A percentile compares a stretch with the other conserved stretches of the same genome.
These are phyloP conservation scores for Achroia grisella DNA, from an alignment of 1,140 invertebrate genomes.

Conservation along the genomic window DNA sequence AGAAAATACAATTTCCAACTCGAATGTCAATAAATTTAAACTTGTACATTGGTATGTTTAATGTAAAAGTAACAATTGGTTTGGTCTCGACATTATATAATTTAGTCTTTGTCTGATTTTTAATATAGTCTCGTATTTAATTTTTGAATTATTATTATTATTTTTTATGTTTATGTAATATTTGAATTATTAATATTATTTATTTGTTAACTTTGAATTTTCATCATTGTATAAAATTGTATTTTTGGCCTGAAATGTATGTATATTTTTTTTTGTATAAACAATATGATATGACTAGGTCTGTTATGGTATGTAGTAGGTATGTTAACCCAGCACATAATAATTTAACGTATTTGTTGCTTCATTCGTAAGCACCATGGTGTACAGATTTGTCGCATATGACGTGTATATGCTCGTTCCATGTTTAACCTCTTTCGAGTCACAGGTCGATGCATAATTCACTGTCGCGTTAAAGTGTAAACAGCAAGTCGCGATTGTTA, in stretches of 20 bases:
- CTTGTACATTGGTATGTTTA: constrained; percentile 27
- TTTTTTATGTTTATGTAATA: not conserved
- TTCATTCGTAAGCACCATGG: too few relatives aligned
- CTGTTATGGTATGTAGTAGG: too few relatives aligned
- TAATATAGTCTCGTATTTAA: not conserved
- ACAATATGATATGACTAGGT: too few relatives aligned
- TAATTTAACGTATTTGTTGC: too few relatives aligned
- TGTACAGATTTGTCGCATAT: too few relatives aligned
- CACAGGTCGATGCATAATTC: constrained; percentile 19
- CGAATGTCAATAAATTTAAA: constrained; percentile 56
- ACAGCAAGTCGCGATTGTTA: constrained; percentile 51
- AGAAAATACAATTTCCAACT: constrained; percentile 66
- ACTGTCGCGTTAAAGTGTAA: constrained; percentile 32
- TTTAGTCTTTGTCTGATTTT: not conserved
- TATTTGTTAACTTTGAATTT: not conserved
- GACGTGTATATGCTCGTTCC: too few relatives aligned
- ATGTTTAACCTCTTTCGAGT: too few relatives aligned
- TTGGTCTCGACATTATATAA: constrained; percentile 2
- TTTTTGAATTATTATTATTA: not conserved
- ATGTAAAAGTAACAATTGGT: constrained; percentile 5
- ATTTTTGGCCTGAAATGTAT: not conserved
- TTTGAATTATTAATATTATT: not conserved
- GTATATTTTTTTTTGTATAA: too few relatives aligned
- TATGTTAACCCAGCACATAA: too few relatives aligned
- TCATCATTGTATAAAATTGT: not conserved